Conservation (phyloP, 2,113 vertebrate species). For the Sphaerodactylus townsendi region DNA sequence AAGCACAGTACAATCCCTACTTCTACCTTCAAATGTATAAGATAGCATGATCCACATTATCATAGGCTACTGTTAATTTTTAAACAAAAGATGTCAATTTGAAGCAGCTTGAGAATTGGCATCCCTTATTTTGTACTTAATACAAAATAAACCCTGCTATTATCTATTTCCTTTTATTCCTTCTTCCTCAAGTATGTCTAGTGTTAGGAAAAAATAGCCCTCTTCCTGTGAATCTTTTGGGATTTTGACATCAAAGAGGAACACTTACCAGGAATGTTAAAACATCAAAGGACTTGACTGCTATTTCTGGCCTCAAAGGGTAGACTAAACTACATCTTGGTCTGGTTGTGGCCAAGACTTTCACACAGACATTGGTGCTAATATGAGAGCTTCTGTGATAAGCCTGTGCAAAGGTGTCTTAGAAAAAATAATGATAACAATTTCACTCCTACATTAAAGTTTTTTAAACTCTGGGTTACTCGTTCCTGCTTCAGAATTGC, state of each 20-base stretch:
- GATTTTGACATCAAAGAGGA: not conserved
- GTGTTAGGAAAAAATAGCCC: not conserved
- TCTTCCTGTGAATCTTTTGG: not conserved
- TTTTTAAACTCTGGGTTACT: not conserved
- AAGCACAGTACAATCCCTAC: too few relatives aligned
- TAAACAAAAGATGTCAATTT: not conserved
- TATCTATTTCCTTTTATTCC: not conserved
- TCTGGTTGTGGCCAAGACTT: not conserved
- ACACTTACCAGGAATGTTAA: not conserved
- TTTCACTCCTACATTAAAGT: not conserved
- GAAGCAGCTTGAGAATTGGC: not conserved
- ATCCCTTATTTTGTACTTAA: too few relatives aligned
- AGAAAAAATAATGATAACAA: not conserved
- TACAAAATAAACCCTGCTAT: not conserved
- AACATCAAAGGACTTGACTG: conserved; percentile 10
- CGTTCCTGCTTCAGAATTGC: not conserved
- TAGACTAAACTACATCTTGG: not conserved
- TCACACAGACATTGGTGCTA: not conserved
- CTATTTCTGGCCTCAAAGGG: conserved; percentile 1
- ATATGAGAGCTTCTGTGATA: not conserved
- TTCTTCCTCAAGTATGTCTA: not conserved
- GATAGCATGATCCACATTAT: too few relatives aligned
- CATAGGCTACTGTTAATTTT: not conserved
- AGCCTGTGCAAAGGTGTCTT: not conserved
- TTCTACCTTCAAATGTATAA: too few relatives aligned